Evolutionary conservation across 2,888 invertebrate species (phyloP).

Genomic region (Bhutanitis thaidina): DNA sequence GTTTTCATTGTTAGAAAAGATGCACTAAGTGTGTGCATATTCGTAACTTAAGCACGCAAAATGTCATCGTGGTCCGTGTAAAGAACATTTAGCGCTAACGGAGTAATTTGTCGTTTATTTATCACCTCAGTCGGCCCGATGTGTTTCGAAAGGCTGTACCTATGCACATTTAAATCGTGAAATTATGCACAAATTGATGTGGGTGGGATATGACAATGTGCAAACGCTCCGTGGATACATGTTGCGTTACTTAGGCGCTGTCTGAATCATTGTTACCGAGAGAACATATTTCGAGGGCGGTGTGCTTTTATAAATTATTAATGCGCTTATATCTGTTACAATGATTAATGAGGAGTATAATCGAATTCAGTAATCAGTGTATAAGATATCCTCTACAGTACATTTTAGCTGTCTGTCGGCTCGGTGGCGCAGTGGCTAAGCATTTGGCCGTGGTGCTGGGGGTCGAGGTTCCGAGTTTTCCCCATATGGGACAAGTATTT

Average conservation of each 20-base stretch:
- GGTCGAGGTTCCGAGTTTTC: no score
- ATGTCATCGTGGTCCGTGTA: slow-evolving; percentile 58
- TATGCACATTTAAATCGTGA: slow-evolving; percentile 65
- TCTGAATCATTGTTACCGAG: slow-evolving; percentile 19
- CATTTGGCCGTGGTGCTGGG: no score
- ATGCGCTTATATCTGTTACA: slow-evolving; percentile 14
- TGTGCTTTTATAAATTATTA: slow-evolving; percentile 18
- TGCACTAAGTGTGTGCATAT: no score
- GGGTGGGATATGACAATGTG: slow-evolving; percentile 71
- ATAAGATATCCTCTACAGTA: no score
- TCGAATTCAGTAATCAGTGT: slow-evolving; percentile 5
- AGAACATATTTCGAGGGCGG: slow-evolving; percentile 19
- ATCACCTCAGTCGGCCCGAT: slow-evolving; percentile 54
- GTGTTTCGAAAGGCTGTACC: slow-evolving; percentile 65
- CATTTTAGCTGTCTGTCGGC: no score
- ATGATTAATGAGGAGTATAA: slow-evolving; percentile 11
- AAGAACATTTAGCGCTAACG: slow-evolving; percentile 45
- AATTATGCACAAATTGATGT: slow-evolving; percentile 65
- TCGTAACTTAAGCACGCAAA: slow-evolving; percentile 65
- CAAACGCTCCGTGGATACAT: slow-evolving; percentile 49
- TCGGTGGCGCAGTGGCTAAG: no score
- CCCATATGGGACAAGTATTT: no score
- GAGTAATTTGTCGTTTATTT: slow-evolving; percentile 75
- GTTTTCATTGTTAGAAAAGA: no score
- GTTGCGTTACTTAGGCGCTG: slow-evolving; percentile 32